phyloP scores from a whole-genome alignment of 1,140 invertebrate genomes.

The Andricus grossulariae region DNA sequence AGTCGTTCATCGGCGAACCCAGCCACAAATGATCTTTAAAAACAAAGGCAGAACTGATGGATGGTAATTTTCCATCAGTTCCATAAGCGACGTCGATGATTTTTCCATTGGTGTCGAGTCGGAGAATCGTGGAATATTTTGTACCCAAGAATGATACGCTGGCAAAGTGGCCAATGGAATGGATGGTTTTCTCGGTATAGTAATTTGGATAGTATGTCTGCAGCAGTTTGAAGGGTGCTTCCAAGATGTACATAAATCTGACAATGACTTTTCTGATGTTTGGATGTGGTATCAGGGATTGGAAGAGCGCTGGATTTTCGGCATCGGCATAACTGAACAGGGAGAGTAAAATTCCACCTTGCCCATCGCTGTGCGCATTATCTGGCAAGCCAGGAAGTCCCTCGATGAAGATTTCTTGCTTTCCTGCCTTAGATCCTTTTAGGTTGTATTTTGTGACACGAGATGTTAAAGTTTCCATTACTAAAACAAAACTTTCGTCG shows the following conservation, averaged over 20 bases:
- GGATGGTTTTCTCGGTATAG: conserved; percentile 75
- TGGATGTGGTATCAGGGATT: conserved; percentile 77
- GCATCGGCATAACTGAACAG: conserved; percentile 76
- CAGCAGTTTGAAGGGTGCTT: conserved; percentile 78
- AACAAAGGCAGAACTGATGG: conserved; percentile 80
- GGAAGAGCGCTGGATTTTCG: conserved; percentile 73
- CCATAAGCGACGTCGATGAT: conserved; percentile 80
- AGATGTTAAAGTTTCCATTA: conserved; percentile 79
- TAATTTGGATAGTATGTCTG: conserved; percentile 79
- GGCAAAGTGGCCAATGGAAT: conserved; percentile 76
- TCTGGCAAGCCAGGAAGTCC: conserved; percentile 89
- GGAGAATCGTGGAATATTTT: conserved; percentile 75
- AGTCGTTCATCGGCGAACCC: conserved; percentile 83
- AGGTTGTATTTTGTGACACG: conserved; percentile 83
- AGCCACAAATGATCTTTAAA: conserved; percentile 78
- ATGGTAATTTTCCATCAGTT: conserved; percentile 71
- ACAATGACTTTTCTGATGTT: conserved; percentile 79
- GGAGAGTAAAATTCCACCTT: conserved; percentile 82
- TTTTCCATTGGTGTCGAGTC: conserved; percentile 81
- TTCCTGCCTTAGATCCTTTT: conserved; percentile 84
- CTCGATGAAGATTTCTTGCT: conserved; percentile 84
- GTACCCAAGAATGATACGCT: conserved; percentile 65
- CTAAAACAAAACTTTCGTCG: conserved; percentile 85
- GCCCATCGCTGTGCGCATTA: conserved; percentile 82
- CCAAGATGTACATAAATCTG: conserved; percentile 75